Evolutionary conservation across 2,797 vertebrate species (phyloP).

Genomic region (Parambassis ranga): DNA sequence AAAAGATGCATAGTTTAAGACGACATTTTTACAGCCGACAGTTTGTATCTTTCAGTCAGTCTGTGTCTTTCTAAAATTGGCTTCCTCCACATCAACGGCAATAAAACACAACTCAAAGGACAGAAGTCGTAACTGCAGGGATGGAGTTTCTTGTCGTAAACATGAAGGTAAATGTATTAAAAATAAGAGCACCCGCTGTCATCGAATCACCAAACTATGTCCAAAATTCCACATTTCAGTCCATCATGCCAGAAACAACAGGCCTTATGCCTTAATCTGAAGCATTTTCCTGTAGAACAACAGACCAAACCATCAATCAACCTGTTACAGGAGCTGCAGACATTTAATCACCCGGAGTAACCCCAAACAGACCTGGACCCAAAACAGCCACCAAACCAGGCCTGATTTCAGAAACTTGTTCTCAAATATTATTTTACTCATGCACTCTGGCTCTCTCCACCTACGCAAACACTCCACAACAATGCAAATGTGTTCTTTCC

Average conservation of each 20-base stretch:
- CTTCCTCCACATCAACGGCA: slow-evolving; percentile 5
- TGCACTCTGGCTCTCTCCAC: not conserved
- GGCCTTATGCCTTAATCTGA: not conserved
- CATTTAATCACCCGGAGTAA: not conserved
- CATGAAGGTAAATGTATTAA: not conserved
- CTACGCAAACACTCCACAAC: slow-evolving; percentile 15
- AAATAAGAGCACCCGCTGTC: not conserved
- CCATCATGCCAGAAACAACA: not conserved
- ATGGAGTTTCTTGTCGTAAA: not conserved
- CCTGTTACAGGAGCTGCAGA: not conserved
- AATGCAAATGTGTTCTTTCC: slow-evolving; percentile 11
- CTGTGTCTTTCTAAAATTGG: slow-evolving; percentile 43
- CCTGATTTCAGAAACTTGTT: slow-evolving; percentile 1
- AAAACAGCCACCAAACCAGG: not conserved
- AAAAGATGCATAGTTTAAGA: slow-evolving; percentile 18
- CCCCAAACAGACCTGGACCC: not conserved
- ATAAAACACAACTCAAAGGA: slow-evolving; percentile 31
- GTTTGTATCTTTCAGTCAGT: too few relatives aligned
- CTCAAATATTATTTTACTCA: slow-evolving; percentile 9
- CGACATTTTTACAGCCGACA: slow-evolving; percentile 43
- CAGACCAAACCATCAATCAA: not conserved
- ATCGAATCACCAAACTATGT: not conserved
- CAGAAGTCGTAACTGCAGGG: not conserved
- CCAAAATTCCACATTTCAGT: not conserved
- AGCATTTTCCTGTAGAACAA: not conserved